Evolutionary conservation across 2,113 vertebrate genomes (phyloP).

Genomic region (Scomber japonicus): DNA sequence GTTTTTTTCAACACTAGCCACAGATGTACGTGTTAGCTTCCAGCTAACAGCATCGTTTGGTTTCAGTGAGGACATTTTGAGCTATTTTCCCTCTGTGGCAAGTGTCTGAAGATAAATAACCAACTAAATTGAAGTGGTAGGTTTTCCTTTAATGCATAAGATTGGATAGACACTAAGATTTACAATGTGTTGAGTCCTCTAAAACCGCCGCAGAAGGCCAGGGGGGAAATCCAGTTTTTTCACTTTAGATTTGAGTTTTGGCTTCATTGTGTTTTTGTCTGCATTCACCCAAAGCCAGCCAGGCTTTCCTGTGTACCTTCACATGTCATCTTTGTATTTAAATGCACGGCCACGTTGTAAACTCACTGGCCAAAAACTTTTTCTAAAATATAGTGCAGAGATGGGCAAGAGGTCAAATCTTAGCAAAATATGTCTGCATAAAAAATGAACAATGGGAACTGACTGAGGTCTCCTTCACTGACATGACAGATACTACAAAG

Average conservation of each 20-base stretch:
- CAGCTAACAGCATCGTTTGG: slow-evolving; percentile 14
- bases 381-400: slow-evolving; percentile 52
- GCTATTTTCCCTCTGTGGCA: slow-evolving; percentile 13
- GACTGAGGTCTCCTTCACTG: slow-evolving; percentile 41
- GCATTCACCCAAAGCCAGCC: slow-evolving; percentile 48
- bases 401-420: slow-evolving; percentile 43
- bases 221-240: slow-evolving; percentile 16
- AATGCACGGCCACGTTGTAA: slow-evolving; percentile 68
- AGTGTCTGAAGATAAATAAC: slow-evolving; percentile 28
- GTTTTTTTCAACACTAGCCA: slow-evolving; percentile 38
- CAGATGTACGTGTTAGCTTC: slow-evolving; percentile 25
- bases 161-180: slow-evolving; percentile 7
- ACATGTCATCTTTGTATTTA: slow-evolving; percentile 66
- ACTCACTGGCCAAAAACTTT: slow-evolving; percentile 60
- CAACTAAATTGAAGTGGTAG: slow-evolving; percentile 11
- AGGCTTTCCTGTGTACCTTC: slow-evolving; percentile 54
- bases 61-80: slow-evolving; percentile 15
- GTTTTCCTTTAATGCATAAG: slow-evolving; percentile 37
- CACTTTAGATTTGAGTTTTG: slow-evolving; percentile 44
- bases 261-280: slow-evolving; percentile 57
- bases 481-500: slow-evolving; percentile 25
- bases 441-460: slow-evolving; percentile 47
- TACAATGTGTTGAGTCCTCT: slow-evolving; percentile 18
- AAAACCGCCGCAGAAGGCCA: slow-evolving; percentile 1
- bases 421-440: slow-evolving; percentile 43